Conservation (phyloP, 1,140 invertebrate genomes). For the Pogonus chalceus region DNA sequence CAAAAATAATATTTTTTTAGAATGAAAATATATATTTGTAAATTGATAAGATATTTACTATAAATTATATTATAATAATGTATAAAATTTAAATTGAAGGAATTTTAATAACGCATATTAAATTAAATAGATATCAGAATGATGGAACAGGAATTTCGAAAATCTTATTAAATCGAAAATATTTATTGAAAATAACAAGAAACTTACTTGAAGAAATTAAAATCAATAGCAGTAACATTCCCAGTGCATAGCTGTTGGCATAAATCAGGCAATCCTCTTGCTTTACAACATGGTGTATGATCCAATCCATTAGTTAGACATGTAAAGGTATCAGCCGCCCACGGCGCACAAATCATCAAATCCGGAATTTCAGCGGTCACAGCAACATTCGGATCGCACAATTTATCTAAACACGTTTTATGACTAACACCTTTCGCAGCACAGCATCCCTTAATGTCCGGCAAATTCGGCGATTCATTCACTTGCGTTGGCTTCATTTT, state of each 20-base stretch:
- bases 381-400: slow-evolving; percentile 63
- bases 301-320: slow-evolving; percentile 71
- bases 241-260: slow-evolving; percentile 68
- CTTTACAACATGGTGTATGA: slow-evolving; percentile 68
- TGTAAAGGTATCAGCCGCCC: slow-evolving; percentile 65
- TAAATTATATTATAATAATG: too few relatives aligned
- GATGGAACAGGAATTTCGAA: background rate
- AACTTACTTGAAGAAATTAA: slow-evolving; percentile 67
- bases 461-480: slow-evolving; percentile 47
- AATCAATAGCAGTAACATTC: slow-evolving; percentile 66
- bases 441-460: slow-evolving; percentile 64
- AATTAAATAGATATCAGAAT: too few relatives aligned
- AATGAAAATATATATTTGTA: too few relatives aligned
- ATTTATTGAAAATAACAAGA: slow-evolving; percentile 5
- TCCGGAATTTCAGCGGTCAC: slow-evolving; percentile 53
- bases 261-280: slow-evolving; percentile 57
- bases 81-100: too few relatives aligned
- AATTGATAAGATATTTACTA: too few relatives aligned
- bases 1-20: too few relatives aligned
- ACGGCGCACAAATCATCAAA: slow-evolving; percentile 77
- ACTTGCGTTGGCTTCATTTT: slow-evolving; percentile 42
- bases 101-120: too few relatives aligned
- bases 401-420: slow-evolving; percentile 59
- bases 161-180: too few relatives aligned
- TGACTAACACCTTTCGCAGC: slow-evolving; percentile 58